Evolutionary conservation across 2,113 vertebrate species (phyloP).

Genomic region (Microtus pennsylvanicus): DNA sequence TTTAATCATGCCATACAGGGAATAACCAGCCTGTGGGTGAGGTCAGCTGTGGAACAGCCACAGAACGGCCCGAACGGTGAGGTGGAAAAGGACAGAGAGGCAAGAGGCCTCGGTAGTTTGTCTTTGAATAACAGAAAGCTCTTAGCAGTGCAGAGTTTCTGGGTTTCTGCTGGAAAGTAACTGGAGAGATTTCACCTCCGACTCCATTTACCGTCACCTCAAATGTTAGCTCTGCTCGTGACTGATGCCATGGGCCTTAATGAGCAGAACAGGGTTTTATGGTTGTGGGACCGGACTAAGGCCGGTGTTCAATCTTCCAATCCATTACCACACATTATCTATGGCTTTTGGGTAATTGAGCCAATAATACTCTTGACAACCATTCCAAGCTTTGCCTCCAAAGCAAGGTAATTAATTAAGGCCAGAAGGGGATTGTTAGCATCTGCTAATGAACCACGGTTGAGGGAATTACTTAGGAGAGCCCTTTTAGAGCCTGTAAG

Average conservation of each 20-base stretch:
- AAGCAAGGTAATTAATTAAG: slow-evolving; percentile 87
- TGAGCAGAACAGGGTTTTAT: slow-evolving; percentile 50
- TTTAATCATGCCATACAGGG: not conserved
- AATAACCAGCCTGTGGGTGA: not conserved
- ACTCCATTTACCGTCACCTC: not conserved
- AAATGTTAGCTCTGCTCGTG: not conserved
- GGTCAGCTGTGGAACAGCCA: slow-evolving; percentile 20
- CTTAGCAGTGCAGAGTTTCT: slow-evolving; percentile 3
- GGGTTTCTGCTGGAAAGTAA: not conserved
- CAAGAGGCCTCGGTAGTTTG: not conserved
- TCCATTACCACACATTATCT: slow-evolving; percentile 82
- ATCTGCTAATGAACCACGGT: slow-evolving; percentile 83
- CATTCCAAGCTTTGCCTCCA: slow-evolving; percentile 76
- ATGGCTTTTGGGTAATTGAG: slow-evolving; percentile 85
- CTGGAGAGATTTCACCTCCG: not conserved
- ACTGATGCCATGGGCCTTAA: not conserved
- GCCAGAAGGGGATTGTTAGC: slow-evolving; percentile 85
- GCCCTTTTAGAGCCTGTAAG: slow-evolving; percentile 65
- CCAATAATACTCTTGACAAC: slow-evolving; percentile 85
- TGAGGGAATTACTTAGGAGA: slow-evolving; percentile 80
- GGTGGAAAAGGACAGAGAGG: not conserved
- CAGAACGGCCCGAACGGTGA: not conserved
- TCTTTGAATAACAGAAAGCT: slow-evolving; percentile 29
- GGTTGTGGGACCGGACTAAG: slow-evolving; percentile 6
- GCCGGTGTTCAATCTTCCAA: slow-evolving; percentile 70